Evolutionary conservation across 2,888 invertebrate species (phyloP), one percentile per base, ranked within the genome.

Genomic region (Rhyacophila evoluta): DNA sequence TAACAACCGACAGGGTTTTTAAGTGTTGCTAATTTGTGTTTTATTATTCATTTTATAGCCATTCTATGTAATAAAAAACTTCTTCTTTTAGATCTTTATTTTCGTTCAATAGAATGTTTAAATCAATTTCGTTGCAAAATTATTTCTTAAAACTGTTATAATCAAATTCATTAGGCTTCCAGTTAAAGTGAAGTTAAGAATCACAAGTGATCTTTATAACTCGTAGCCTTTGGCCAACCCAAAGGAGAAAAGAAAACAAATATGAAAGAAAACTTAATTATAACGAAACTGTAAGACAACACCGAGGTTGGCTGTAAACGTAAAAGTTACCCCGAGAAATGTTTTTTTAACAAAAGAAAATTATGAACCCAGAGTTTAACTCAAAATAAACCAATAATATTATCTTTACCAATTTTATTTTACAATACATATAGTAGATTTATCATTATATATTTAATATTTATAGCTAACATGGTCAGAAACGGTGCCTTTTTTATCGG

Each of bases 181-280:
- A 25, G 55, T 25, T 55, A 25, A 33, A 33, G 29, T 33, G 29
- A 33, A 33, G 29, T 33, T 33, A 33, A 33, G 25, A 55, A 55
- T 55, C 19, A 55, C 19, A 55, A 55, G 25, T 55, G 55, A 10
- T 55, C 12, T 15, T 25, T 55, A 25, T 55, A 55, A 2, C 55
- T 55, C 19, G 55, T 8, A 55, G 10, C 25, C 25, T 19, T 15
- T 25, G 19, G 55, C 55, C 25, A n/a, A 55, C 25, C 55, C 25
- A 25, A 39, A 39, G 25, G 74, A 36, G 77, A 39, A 73, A 71
- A 77, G 74, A 77, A 80, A 79, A 78, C 74, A 78, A 75, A 78
- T 78, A 75, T 75, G 69, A 74, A 73, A 72, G 78, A 39, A 72
- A 80, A 80, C 80, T 78, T 80, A 80, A 80, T 80, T 80, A 80